A percentile compares a stretch with the other conserved stretches of the same genome.
Evolutionary conservation across 2,113 vertebrate genomes (phyloP).

Genomic region (Cebus imitator): DNA sequence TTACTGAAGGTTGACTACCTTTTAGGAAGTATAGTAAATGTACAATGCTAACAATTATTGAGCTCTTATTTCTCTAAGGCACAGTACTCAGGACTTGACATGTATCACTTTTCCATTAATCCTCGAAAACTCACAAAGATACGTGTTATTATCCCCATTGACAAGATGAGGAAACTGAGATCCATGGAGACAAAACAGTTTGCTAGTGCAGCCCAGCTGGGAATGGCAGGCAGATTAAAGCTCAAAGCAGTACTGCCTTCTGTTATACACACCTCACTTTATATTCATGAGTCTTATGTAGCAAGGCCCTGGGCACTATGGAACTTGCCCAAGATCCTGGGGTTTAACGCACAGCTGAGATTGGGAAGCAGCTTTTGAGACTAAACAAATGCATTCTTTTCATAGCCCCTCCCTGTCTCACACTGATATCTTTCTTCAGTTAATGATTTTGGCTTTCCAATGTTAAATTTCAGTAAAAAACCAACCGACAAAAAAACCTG

Average conservation of each 20-base stretch:
- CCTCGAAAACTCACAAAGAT: neutral
- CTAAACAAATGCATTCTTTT: neutral
- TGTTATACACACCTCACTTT: rapidly evolving
- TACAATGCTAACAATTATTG: neutral
- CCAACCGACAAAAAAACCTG: neutral
- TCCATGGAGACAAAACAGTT: neutral
- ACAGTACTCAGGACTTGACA: neutral
- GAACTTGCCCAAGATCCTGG: neutral
- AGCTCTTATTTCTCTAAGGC: neutral
- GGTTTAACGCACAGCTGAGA: neutral
- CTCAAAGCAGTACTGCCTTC: neutral
- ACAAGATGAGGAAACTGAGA: neutral
- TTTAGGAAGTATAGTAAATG: neutral
- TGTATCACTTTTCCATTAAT: neutral
- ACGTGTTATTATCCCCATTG: neutral
- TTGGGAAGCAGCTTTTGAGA: neutral
- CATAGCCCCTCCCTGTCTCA: neutral
- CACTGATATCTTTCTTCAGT: neutral
- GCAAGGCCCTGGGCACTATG: neutral
- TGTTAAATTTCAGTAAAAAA: neutral
- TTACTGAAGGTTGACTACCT: neutral
- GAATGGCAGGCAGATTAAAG: neutral
- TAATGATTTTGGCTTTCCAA: neutral
- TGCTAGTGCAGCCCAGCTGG: rapidly evolving
- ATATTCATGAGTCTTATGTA: neutral